Evolutionary conservation across 64 coral and sea anemone species (phyloP).

Genomic region (Montipora cactus): DNA sequence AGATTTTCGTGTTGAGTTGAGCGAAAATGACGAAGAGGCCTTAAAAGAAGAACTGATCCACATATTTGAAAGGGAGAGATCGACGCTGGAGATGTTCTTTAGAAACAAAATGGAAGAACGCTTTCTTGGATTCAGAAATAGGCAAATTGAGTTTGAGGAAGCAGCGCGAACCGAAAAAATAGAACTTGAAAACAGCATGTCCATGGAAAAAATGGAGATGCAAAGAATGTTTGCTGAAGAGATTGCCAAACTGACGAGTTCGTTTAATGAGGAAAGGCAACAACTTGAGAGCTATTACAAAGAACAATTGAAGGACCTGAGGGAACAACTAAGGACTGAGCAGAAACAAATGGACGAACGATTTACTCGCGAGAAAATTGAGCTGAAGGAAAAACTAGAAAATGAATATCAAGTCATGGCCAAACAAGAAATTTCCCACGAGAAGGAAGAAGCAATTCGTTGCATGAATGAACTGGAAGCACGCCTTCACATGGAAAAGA

Average conservation of each 20-base stretch:
- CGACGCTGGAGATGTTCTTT: constrained; percentile 74
- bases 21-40: constrained; percentile 77
- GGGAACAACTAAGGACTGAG: constrained; percentile 49
- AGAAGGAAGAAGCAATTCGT: constrained; percentile 48
- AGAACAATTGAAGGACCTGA: constrained; percentile 76
- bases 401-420: constrained; percentile 75
- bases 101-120: constrained; percentile 87
- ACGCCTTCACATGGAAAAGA: constrained; percentile 49
- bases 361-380: constrained; percentile 69
- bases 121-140: constrained; percentile 50
- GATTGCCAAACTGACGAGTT: constrained; percentile 78
- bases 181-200: constrained; percentile 75
- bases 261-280: constrained; percentile 81
- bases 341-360: constrained; percentile 69
- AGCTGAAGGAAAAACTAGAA: constrained; percentile 79
- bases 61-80: constrained; percentile 92
- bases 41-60: constrained; percentile 85
- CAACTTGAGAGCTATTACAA: constrained; percentile 87
- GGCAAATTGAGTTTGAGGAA: constrained; percentile 77
- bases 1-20: constrained; percentile 31
- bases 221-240: constrained; percentile 88
- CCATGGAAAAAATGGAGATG: constrained; percentile 88
- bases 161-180: constrained; percentile 63
- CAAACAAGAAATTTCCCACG: constrained; percentile 40
- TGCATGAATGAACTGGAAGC: constrained; percentile 44